Evolutionary conservation across 2,888 invertebrate species (phyloP).

Genomic region (Drosophila hamatofila): DNA sequence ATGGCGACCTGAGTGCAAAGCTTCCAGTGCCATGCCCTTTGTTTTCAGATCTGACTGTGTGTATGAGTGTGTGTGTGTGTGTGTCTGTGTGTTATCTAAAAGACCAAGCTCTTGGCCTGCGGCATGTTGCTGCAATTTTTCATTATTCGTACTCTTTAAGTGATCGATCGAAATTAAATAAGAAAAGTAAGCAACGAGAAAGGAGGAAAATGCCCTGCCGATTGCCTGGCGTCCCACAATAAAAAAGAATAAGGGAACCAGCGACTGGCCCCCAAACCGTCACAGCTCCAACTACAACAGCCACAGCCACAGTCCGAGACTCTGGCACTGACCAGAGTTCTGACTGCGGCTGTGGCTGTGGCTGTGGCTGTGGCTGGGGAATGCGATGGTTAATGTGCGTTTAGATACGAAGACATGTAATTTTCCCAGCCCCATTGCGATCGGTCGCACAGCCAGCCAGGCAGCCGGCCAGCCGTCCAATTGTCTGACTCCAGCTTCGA

Average conservation of each 20-base stretch:
- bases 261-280: slow-evolving; percentile 32
- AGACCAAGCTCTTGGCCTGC: slow-evolving; percentile 58
- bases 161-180: slow-evolving; percentile 79
- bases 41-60: not conserved
- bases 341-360: slow-evolving; percentile 33
- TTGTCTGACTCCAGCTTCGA: slow-evolving; percentile 2
- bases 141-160: slow-evolving; percentile 77
- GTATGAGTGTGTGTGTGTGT: slow-evolving; percentile 21
- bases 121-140: slow-evolving; percentile 72
- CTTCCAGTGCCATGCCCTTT: slow-evolving; percentile 23
- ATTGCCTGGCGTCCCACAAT: slow-evolving; percentile 31
- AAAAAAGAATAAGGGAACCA: slow-evolving; percentile 25
- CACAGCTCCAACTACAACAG: slow-evolving; percentile 12
- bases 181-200: slow-evolving; percentile 71
- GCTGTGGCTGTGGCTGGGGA: slow-evolving; percentile 49
- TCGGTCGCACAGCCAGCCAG: slow-evolving; percentile 42
- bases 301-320: not conserved
- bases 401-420: slow-evolving; percentile 79
- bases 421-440: slow-evolving; percentile 69
- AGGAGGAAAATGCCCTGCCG: slow-evolving; percentile 51
- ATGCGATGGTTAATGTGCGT: slow-evolving; percentile 80
- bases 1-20: not conserved
- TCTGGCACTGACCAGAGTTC: not conserved
- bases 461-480: not conserved
- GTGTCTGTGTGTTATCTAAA: slow-evolving; percentile 48